Base-by-base conservation (phyloP, 2,888 invertebrate genomes). In the Brenthis ino region DNA sequence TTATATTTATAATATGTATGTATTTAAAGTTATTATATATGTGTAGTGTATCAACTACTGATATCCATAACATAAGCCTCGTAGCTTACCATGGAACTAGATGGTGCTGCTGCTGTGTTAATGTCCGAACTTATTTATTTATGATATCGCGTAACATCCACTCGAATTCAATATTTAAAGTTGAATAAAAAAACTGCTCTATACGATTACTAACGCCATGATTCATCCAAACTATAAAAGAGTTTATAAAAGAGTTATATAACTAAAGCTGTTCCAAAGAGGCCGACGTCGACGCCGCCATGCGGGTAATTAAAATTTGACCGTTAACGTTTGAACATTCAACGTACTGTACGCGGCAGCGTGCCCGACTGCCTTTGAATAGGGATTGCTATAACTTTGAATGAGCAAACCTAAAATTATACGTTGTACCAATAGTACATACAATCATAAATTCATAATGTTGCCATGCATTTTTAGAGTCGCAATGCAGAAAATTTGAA, bases 281-380 rank as follows among this genome's bases (percentile, higher is more conserved):
- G 51, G 20, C 37, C 63, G 63, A 24, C 63, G 37, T 12, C 37
- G 63, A 37, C 51, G 66, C 53, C 61, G 51, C 20, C 67, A 64
- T 64, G 69, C 54, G 66, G 63, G 66, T 66, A 64, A 65, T 69
- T 65, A 69, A 65, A 69, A 50, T 65, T 64, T 60, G 65, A 50
- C 69, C 69, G 69, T 69, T 69, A 65, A 56, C 55, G 58, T 60
- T 61, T 56, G 60, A 55, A 65, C 69, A 13, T 54, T 20, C 20
- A 12, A 55, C 20, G n/a, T 28, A n/a, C 6, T 33, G 24, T 43
- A 50, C 50, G 56, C 51, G 50, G 37, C 65, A 37, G 50, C 12
- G 12, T 43, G 37, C 50, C 50, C 51, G 50, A 28, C 60, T 47
- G 50, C 14, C 16, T 55, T 65, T n/a, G 55, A 43, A 43, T 53